These are phyloP conservation scores for Potorous gilbertii DNA, from an alignment of 2,797 vertebrate species.

Conservation along the genomic window DNA sequence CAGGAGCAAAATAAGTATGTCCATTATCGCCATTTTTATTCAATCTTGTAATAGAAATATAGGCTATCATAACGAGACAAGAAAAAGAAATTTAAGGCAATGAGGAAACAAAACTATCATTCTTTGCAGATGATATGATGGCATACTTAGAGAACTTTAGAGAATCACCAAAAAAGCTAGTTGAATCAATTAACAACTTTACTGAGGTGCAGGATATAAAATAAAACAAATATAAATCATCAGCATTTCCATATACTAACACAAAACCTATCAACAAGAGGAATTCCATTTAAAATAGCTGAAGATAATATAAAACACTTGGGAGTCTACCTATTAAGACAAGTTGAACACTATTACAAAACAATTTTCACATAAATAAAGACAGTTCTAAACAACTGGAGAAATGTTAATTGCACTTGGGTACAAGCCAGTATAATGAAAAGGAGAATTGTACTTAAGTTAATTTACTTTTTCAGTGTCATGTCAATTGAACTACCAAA, in stretches of 20 bases:
- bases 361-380: background rate
- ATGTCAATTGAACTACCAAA: background rate
- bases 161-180: background rate
- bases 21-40: background rate
- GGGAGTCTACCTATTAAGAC: background rate
- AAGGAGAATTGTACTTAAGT: background rate
- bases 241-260: background rate
- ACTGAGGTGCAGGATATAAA: background rate
- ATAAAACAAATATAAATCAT: background rate
- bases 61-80: background rate
- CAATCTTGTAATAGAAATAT: background rate
- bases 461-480: background rate
- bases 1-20: background rate
- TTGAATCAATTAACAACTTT: background rate
- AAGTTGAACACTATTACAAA: background rate
- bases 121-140: background rate
- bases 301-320: background rate
- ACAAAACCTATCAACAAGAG: background rate
- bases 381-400: background rate
- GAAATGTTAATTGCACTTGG: background rate
- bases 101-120: background rate
- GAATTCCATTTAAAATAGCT: background rate
- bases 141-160: no score
- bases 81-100: background rate
- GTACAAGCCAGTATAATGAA: background rate